Base-by-base conservation (phyloP, 2,888 invertebrate species). In the Diachrysia chrysitis region DNA sequence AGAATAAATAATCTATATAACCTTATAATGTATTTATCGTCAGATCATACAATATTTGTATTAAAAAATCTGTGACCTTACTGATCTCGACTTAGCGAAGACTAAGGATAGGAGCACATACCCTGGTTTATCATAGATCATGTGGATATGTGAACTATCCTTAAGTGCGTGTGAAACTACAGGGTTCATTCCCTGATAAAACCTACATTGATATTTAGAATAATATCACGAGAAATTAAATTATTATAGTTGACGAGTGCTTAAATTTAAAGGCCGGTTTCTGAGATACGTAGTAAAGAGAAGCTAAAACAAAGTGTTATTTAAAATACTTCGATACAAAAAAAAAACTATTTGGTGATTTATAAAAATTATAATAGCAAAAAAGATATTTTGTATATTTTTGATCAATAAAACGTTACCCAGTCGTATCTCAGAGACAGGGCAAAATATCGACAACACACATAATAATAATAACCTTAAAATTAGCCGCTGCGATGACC, bases 181-280 rank as follows among this genome's bases (percentile, higher is more conserved):
- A 74, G 69, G 73, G 70, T 75, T 73, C 65, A 37, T 46, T 58
- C 69, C 76, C 72, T 54, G 64, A 65, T 63, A 66, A 68, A 80
- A 75, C 74, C 73, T 80, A 83, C 71, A 79, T 66, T 82, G 83
- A 83, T 82, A 83, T 83, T 83, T 80, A 82, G 69, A 83, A 73
- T 83, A 83, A 82, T 83, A 83, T 83, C 83, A 83, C 83, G 83
- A 79, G 29, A 76, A 78, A 79, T 78, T 71, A 79, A 79, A 77
- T 79, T 79, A 81, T 70, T 71, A 71, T 68, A 76, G 58, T 71
- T 79, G 68, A 82, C 72, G 73, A 69, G 23, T 74, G 73, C 75
- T 69, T 78, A 70, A 66, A 63, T 68, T 66, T 61, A 76, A n/a
- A 63, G 54, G 32, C 81, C 67, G 9, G 55, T 71, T 61, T 68